phyloP scores from a whole-genome alignment of 2,113 vertebrate genomes.

The Athene noctua region DNA sequence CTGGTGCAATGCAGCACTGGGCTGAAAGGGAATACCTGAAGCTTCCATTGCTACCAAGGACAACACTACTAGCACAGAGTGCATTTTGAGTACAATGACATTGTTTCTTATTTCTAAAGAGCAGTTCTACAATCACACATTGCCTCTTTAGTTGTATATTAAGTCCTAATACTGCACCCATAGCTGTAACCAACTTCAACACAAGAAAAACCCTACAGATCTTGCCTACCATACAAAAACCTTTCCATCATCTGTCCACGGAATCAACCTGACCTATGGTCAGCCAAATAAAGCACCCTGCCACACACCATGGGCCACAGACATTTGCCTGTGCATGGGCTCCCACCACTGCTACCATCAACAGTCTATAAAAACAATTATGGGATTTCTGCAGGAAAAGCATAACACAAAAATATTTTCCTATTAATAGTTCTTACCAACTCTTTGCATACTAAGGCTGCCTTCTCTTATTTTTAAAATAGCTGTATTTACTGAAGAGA shows the following conservation, averaged over 20 bases:
- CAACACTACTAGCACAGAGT: rapidly evolving
- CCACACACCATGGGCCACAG: rapidly evolving
- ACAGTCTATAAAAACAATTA: rapidly evolving
- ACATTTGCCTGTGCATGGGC: no score
- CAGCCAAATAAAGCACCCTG: neutral
- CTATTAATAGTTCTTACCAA: neutral
- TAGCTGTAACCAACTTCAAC: neutral
- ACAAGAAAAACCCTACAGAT: neutral
- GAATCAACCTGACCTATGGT: neutral
- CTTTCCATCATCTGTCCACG: neutral
- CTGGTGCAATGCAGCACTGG: neutral
- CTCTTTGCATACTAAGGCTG: neutral
- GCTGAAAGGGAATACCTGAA: neutral
- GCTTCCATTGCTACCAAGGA: neutral
- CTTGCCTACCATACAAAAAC: neutral
- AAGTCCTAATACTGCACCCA: no score
- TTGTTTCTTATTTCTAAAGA: neutral
- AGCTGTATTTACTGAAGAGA: neutral
- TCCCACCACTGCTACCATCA: neutral
- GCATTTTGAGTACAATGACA: neutral
- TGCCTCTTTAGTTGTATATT: neutral
- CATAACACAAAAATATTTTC: neutral
- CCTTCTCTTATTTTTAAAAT: neutral
- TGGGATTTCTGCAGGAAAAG: neutral
- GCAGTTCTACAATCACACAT: neutral